These are phyloP conservation scores for Laspeyria flexula DNA, from an alignment of 2,888 invertebrate genomes.

Conservation along the genomic window DNA sequence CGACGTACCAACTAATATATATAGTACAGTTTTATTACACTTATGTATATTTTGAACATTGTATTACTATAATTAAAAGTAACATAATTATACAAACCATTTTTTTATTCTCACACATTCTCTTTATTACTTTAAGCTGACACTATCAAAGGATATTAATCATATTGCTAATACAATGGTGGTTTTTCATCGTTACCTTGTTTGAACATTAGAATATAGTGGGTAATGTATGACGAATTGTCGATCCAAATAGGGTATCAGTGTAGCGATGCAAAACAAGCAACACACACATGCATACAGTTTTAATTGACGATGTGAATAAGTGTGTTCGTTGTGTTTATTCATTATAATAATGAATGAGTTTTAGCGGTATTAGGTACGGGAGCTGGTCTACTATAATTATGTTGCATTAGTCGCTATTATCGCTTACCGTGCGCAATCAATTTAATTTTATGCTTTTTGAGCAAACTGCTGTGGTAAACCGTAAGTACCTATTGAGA, in stretches of 20 bases:
- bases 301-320: conserved; percentile 15
- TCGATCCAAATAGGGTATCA: neutral
- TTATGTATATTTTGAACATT: conserved; percentile 22
- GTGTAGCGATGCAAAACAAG: conserved; percentile 5
- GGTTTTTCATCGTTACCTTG: neutral
- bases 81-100: conserved; percentile 6
- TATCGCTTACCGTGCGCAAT: conserved; percentile 63
- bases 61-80: conserved; percentile 17
- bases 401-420: conserved; percentile 66
- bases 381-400: conserved; percentile 52
- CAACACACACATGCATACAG: conserved; percentile 4
- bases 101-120: conserved; percentile 16
- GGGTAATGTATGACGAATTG: neutral
- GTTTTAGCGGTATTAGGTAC: conserved; percentile 40
- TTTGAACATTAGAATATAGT: neutral
- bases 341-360: conserved; percentile 68
- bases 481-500: neutral
- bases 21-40: conserved; percentile 12
- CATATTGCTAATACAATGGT: conserved; percentile 2
- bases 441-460: conserved; percentile 73
- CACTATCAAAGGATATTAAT: conserved; percentile 13
- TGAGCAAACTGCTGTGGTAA: conserved; percentile 56
- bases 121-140: conserved; percentile 5
- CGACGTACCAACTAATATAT: neutral
- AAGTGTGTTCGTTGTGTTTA: conserved; percentile 56